Conservation (phyloP, 2,797 vertebrate genomes). For the Sandelia bainsii region DNA sequence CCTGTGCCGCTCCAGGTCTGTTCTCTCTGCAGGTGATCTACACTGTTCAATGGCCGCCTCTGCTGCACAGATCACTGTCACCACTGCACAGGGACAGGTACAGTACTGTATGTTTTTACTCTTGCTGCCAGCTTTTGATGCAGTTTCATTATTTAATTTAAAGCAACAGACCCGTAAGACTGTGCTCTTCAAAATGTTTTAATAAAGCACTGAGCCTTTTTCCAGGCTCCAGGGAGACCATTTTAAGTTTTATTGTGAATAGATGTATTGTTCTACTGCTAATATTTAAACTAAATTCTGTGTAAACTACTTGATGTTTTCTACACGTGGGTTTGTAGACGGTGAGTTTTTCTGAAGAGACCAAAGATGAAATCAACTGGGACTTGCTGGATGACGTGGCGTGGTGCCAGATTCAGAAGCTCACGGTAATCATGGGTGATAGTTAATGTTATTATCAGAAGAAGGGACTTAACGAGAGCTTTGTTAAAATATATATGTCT, state of each 20-base stretch:
- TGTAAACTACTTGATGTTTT: background rate
- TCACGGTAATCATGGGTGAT: slow-evolving; percentile 78
- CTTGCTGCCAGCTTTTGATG: background rate
- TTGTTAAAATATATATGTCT: background rate
- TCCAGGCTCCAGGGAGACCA: no score
- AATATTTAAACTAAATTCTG: no score
- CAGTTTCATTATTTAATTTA: background rate
- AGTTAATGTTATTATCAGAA: background rate
- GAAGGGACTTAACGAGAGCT: no score
- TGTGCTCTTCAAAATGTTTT: background rate
- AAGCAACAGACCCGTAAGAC: background rate
- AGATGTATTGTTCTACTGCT: no score
- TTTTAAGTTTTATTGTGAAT: no score
- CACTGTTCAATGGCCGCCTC: slow-evolving; percentile 62
- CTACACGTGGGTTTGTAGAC: slow-evolving; percentile 64
- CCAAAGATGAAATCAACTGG: slow-evolving; percentile 82
- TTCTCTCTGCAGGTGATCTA: slow-evolving; percentile 66
- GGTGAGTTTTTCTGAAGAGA: slow-evolving; percentile 85
- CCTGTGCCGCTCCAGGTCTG: slow-evolving; percentile 46
- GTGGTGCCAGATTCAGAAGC: slow-evolving; percentile 84
- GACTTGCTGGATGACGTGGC: slow-evolving; percentile 86
- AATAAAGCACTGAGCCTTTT: background rate
- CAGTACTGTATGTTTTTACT: background rate
- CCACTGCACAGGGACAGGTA: slow-evolving; percentile 87
- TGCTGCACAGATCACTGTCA: slow-evolving; percentile 81